Evolutionary conservation across 2,888 invertebrate genomes (phyloP), one percentile per base, ranked within the genome.

Genomic region (Hartigia nigra): DNA sequence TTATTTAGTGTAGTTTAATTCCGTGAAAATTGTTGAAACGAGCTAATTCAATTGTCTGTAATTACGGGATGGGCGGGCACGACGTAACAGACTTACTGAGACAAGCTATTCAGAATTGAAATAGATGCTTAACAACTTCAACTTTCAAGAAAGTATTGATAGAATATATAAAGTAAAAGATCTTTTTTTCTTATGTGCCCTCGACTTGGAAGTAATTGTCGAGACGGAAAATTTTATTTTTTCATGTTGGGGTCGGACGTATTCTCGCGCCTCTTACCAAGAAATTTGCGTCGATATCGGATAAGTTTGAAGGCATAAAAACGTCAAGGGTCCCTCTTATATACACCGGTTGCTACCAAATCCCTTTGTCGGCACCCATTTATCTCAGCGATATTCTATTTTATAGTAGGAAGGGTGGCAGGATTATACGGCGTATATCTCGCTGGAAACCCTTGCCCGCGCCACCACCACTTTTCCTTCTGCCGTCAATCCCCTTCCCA

Each of bases 391-490:
- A 75, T 70, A 76, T 77, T 80, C 80, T 78, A 80, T 80, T 80
- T 72, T 80, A 76, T 75, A 78, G 77, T 76, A 75, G 75, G 76
- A 36, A 74, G 78, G 75, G 74, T 78, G 75, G 77, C 75, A 76
- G 80, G 80, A 78, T 80, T 80, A 75, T 80, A 77, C 78, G 78
- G 78, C 75, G 75, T 75, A 80, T 78, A 78, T 79, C 72, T 70
- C 78, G 77, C 34, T 75, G 70, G 72, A 81, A 80, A 75, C 82
- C 82, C 78, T 79, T 79, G 74, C 77, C 69, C 76, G 80, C 78
- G 72, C 72, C 32, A 12, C 12, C 72, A 12, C 72, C 34, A 14
- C 34, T 34, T 34, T 34, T 32, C 72, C 72, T 32, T 34, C 34
- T 34, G 31, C 72, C 55, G 23, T 55, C 55, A 23, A 31, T 31